These are phyloP conservation scores for Drosophila ficusphila DNA, from an alignment of 1,140 invertebrate species.

Conservation along the genomic window DNA sequence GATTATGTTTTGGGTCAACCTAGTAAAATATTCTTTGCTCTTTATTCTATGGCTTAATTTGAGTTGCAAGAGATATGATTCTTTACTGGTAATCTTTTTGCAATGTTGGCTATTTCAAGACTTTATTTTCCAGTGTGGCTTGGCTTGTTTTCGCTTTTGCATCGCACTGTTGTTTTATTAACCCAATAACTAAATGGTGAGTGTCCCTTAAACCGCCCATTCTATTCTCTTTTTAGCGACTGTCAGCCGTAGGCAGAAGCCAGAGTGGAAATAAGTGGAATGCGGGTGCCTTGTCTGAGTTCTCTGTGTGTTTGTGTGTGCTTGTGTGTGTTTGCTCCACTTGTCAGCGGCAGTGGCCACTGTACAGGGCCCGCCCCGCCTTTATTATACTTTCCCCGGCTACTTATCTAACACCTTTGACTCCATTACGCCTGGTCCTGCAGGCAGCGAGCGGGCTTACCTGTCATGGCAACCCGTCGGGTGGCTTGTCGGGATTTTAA, in stretches of 20 bases:
- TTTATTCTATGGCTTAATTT: too few species aligned
- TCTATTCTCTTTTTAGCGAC: slow-evolving; percentile 2
- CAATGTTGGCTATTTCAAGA: too few species aligned
- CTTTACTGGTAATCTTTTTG: too few species aligned
- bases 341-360: slow-evolving; percentile 59
- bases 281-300: slow-evolving; percentile 65
- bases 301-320: slow-evolving; percentile 38
- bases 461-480: slow-evolving; percentile 68
- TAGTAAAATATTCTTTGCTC: too few species aligned
- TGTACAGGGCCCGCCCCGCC: not conserved
- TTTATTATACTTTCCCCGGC: slow-evolving; percentile 2
- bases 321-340: slow-evolving; percentile 62
- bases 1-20: too few species aligned
- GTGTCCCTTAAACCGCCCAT: slow-evolving; percentile 4
- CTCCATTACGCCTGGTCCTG: slow-evolving; percentile 44
- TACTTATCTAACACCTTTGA: slow-evolving; percentile 79
- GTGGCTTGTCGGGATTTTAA: slow-evolving; percentile 65
- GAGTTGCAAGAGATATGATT: too few species aligned
- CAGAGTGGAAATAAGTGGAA: slow-evolving; percentile 68
- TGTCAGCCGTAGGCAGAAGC: slow-evolving; percentile 37
- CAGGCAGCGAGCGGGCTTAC: slow-evolving; percentile 53
- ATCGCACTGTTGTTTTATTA: slow-evolving; percentile 68
- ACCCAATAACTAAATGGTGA: slow-evolving; percentile 73
- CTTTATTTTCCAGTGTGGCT: slow-evolving; percentile 34
- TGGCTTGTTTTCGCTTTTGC: slow-evolving; percentile 18